Percentiles rank a stretch among this genome's conserved stretches.
Conservation (phyloP, 2,797 vertebrate genomes). For the Gymnocypris eckloni region DNA sequence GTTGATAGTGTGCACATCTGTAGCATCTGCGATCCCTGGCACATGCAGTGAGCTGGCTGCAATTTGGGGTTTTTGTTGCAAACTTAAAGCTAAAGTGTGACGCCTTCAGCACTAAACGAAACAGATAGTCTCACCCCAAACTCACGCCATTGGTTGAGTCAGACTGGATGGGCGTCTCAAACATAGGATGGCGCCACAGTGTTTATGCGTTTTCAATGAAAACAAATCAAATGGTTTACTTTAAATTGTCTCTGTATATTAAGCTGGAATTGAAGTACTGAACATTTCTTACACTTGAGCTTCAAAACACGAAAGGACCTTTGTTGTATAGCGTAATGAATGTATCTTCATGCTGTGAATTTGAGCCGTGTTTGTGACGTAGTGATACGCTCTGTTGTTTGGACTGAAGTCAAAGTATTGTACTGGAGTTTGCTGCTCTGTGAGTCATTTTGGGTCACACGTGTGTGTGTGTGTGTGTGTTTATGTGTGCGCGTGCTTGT, state of each 20-base stretch:
- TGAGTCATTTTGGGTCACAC: not conserved
- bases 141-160: not conserved
- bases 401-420: not conserved
- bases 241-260: not conserved
- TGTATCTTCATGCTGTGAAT: slow-evolving; percentile 5
- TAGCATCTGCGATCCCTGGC: slow-evolving; percentile 1
- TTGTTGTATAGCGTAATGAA: not conserved
- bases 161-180: not conserved
- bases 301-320: not conserved
- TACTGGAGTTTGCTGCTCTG: not conserved
- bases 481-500: too few species aligned
- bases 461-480: too few species aligned
- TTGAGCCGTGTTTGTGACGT: not conserved
- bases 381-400: not conserved
- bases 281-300: not conserved
- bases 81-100: not conserved
- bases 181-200: not conserved
- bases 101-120: not conserved
- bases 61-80: not conserved
- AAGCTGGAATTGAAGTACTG: not conserved
- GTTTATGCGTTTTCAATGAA: not conserved
- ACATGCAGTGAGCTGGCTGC: not conserved
- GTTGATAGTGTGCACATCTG: not conserved
- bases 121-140: not conserved
- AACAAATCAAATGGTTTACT: slow-evolving; percentile 9